Conservation (phyloP, 1,140 invertebrate genomes). For the Drosophila mojavensis region DNA sequence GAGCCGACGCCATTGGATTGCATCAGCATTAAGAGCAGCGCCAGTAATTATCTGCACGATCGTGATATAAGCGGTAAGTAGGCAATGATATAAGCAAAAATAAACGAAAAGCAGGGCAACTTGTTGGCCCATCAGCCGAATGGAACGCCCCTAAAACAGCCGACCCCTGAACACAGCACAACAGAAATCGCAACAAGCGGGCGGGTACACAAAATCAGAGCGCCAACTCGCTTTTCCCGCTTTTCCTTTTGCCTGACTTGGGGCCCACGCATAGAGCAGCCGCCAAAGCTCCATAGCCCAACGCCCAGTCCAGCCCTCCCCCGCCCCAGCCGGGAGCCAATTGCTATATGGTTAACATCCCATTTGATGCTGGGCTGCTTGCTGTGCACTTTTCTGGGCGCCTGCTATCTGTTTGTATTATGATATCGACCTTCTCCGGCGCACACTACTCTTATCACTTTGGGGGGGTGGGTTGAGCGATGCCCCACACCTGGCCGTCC, state of each 20-base stretch:
- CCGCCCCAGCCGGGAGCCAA: neutral
- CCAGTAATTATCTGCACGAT: slow-evolving; percentile 67
- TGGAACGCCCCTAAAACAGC: slow-evolving; percentile 67
- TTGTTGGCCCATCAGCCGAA: neutral
- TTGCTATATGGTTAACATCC: slow-evolving; percentile 48
- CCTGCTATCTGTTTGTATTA: slow-evolving; percentile 81
- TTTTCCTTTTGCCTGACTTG: slow-evolving; percentile 48
- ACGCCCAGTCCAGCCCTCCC: neutral
- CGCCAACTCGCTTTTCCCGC: neutral
- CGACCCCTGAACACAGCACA: slow-evolving; percentile 74
- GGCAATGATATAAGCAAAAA: too few species aligned
- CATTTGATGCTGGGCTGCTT: slow-evolving; percentile 30
- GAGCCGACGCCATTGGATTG: slow-evolving; percentile 66
- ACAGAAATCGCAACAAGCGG: slow-evolving; percentile 71
- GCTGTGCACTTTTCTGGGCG: slow-evolving; percentile 59
- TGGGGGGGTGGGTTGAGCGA: neutral
- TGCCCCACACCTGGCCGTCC: slow-evolving; percentile 24
- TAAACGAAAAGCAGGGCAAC: neutral
- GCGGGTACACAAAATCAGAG: slow-evolving; percentile 19
- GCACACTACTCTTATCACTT: slow-evolving; percentile 58
- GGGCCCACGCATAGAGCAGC: slow-evolving; percentile 58
- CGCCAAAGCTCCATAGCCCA: neutral
- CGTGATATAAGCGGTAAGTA: slow-evolving; percentile 66
- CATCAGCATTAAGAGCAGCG: slow-evolving; percentile 75
- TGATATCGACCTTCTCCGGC: slow-evolving; percentile 75